phyloP scores from a whole-genome alignment of 2,797 vertebrate species.

The Catamblyrhynchus diadema region DNA sequence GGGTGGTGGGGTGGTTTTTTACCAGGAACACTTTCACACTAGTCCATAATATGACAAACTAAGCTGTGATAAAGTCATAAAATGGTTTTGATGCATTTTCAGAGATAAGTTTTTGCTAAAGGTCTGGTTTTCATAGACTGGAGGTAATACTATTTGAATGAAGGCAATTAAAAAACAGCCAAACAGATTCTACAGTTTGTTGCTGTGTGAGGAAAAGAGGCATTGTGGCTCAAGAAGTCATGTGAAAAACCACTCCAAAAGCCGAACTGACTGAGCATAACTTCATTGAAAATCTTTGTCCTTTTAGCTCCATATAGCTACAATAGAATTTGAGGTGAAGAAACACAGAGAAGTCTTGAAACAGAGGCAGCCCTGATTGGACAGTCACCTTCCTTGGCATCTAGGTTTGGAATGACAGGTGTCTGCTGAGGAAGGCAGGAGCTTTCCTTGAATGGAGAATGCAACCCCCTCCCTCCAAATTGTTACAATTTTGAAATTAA shows the following conservation, averaged over 20 bases:
- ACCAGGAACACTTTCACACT: neutral
- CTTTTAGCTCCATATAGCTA: neutral
- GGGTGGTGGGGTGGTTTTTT: neutral
- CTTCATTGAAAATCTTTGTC: neutral
- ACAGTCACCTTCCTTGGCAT: neutral
- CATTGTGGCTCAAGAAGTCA: neutral
- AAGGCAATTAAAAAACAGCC: accelerated
- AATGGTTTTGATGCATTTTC: neutral
- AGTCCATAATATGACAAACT: neutral
- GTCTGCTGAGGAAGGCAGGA: neutral
- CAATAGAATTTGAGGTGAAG: neutral
- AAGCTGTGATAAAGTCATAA: neutral
- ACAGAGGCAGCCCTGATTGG: neutral
- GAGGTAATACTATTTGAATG: neutral
- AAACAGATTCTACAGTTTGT: neutral
- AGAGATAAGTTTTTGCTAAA: neutral
- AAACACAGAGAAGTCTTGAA: neutral
- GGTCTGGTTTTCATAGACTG: accelerated
- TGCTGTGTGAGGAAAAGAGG: neutral
- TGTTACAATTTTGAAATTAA: neutral
- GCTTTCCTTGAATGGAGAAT: neutral
- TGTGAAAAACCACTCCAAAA: neutral
- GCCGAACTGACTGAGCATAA: accelerated
- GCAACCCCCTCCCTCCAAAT: neutral
- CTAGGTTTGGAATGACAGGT: neutral